Evolutionary conservation across 37 sponge, comb jelly and placozoan species (phyloP), one percentile per base, ranked within the genome.

Genomic region (Oopsacas minuta): DNA sequence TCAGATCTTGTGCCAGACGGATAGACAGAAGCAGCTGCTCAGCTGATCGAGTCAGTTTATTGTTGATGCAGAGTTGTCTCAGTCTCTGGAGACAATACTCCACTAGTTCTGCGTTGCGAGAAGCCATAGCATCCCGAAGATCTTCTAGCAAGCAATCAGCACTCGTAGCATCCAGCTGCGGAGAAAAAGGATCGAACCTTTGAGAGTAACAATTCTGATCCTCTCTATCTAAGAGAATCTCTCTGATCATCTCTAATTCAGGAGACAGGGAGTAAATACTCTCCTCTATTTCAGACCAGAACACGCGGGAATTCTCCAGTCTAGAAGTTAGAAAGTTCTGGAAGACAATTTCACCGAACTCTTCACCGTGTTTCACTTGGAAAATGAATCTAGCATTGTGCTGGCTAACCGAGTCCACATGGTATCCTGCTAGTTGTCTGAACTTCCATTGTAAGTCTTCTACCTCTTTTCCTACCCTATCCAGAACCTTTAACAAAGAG

Each of bases 381-480:
- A 61, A 61, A 32, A 61, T 25, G 22, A 61, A 61, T 34, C 75
- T 61, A 61, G 75, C 75, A 61, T 61, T 61, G 28, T 10, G 7
- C 7, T n/a, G 32, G 30, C 75, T 61, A 61, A 61, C 75, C 7
- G 75, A 61, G 30, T 61, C 75, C 7, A 61, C 75, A 61, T 61
- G 75, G 30, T 61, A 3, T 3, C 75, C 75, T 3, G 75, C 75
- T n/a, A 61, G 75, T 34, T 25, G 75, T 61, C 30, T 61, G 22
- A 61, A 61, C 75, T 61, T 61, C 75, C 75, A 61, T 61, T 61
- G 20, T n/a, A 61, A n/a, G 22, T 61, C 75, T 25, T 61, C 75
- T 12, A 61, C 75, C 22, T 61, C 75, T 20, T 20, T 61, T 5
- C 75, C 75, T 3, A 61, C 7, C 30, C 28, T n/a, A 7, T 61